A percentile compares a stretch with the other conserved stretches of the same genome.
Evolutionary conservation across 1,140 invertebrate species (phyloP).

Genomic region (Whitmania pigra): DNA sequence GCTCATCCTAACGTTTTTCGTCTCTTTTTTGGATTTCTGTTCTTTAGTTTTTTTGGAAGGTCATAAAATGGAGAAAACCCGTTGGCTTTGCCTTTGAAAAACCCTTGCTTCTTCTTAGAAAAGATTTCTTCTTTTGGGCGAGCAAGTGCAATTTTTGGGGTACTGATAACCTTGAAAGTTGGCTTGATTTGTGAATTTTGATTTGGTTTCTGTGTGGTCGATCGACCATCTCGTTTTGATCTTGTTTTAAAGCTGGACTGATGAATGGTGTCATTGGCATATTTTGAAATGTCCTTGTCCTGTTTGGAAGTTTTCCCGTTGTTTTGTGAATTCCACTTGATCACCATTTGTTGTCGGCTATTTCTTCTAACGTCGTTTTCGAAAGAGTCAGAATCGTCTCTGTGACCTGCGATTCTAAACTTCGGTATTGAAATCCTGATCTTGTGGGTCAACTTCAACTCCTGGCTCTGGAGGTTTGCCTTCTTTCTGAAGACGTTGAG

Average conservation of each 20-base stretch:
- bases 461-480: background rate
- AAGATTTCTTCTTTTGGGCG: background rate
- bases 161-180: background rate
- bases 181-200: too few species aligned
- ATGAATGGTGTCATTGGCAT: too few species aligned
- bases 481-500: constrained; percentile 10
- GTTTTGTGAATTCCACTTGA: background rate
- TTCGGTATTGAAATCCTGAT: background rate
- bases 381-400: background rate
- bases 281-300: too few species aligned
- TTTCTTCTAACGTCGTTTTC: background rate
- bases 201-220: too few species aligned
- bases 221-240: too few species aligned
- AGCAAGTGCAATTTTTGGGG: background rate
- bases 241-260: too few species aligned
- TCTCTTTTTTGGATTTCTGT: background rate
- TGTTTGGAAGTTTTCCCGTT: background rate
- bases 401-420: background rate
- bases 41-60: background rate
- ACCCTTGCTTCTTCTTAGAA: background rate
- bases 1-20: background rate
- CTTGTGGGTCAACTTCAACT: background rate
- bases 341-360: background rate
- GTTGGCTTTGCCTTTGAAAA: background rate
- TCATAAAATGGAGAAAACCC: background rate